Percentiles rank a stretch among this genome's conserved stretches.
Evolutionary conservation across 2,888 invertebrate genomes (phyloP).

Genomic region (Synergus itoensis): DNA sequence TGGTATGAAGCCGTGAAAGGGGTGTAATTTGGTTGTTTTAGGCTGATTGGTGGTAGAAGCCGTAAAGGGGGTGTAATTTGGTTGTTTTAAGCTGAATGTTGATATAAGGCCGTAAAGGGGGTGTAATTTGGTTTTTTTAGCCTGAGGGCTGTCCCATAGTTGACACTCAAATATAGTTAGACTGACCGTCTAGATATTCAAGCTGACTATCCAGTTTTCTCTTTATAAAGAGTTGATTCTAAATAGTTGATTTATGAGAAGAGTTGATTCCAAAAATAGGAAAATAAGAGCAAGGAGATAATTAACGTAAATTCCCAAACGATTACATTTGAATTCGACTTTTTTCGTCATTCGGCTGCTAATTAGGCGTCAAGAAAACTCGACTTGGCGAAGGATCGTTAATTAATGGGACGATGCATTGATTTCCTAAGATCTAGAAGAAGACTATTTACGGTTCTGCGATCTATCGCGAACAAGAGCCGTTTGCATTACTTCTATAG

Average conservation of each 20-base stretch:
- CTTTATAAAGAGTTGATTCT: neutral
- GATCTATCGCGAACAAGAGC: constrained; percentile 30
- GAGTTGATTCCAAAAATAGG: neutral
- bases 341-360: neutral
- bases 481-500: constrained; percentile 27
- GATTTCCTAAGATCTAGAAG: constrained; percentile 16
- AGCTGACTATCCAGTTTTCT: too few species aligned
- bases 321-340: neutral
- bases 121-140: too few species aligned
- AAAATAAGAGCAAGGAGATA: neutral
- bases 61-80: too few species aligned
- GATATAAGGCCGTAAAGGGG: too few species aligned
- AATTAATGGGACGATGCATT: constrained; percentile 25
- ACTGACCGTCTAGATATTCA: too few species aligned
- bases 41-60: too few species aligned
- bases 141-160: too few species aligned
- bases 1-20: too few species aligned
- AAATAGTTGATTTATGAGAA: neutral
- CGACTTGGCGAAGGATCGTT: neutral
- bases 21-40: too few species aligned
- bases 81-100: too few species aligned
- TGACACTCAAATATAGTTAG: too few species aligned
- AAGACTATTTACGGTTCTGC: constrained; percentile 5
- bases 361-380: neutral
- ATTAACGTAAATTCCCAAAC: neutral